Conservation (phyloP, 2,888 invertebrate species). For the Drosophila gaucha region DNA sequence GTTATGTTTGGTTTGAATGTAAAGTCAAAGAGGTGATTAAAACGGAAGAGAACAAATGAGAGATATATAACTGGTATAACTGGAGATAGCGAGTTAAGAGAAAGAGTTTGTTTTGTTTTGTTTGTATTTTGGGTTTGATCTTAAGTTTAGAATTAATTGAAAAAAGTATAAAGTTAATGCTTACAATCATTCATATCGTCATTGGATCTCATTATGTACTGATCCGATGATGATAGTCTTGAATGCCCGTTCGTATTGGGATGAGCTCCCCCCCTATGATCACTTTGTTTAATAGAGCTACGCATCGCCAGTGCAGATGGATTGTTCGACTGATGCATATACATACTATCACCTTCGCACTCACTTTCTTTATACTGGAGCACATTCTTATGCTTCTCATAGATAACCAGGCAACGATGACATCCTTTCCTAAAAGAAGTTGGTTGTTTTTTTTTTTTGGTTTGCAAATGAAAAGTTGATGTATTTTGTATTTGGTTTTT, state of each 20-base stretch:
- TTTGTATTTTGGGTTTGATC: constrained; percentile 43
- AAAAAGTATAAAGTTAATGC: constrained; percentile 82
- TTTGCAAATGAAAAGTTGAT: constrained; percentile 70
- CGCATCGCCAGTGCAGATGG: constrained; percentile 86
- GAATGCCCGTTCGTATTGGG: constrained; percentile 86
- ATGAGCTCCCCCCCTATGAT: constrained; percentile 86
- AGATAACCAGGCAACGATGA: constrained; percentile 97
- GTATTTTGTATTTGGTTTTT: constrained; percentile 41
- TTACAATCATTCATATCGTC: constrained; percentile 86
- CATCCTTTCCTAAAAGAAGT: constrained; percentile 92
- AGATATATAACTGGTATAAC: constrained; percentile 61
- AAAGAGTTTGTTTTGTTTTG: constrained; percentile 59
- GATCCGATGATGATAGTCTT: constrained; percentile 86
- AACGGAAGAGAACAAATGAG: constrained; percentile 43
- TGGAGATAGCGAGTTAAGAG: constrained; percentile 75
- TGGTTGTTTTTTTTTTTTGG: constrained; percentile 48
- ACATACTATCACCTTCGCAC: constrained; percentile 87
- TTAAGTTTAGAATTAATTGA: constrained; percentile 56
- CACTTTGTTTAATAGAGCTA: constrained; percentile 85
- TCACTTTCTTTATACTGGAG: constrained; percentile 99
- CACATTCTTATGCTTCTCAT: constrained; percentile 97
- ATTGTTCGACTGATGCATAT: constrained; percentile 85
- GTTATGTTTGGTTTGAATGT: constrained; percentile 64
- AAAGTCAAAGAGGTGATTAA: constrained; percentile 46
- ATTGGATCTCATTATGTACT: constrained; percentile 86